Evolutionary conservation across 1,140 invertebrate species (phyloP), one percentile per base, ranked within the genome.

Genomic region (Polyergus mexicanus): DNA sequence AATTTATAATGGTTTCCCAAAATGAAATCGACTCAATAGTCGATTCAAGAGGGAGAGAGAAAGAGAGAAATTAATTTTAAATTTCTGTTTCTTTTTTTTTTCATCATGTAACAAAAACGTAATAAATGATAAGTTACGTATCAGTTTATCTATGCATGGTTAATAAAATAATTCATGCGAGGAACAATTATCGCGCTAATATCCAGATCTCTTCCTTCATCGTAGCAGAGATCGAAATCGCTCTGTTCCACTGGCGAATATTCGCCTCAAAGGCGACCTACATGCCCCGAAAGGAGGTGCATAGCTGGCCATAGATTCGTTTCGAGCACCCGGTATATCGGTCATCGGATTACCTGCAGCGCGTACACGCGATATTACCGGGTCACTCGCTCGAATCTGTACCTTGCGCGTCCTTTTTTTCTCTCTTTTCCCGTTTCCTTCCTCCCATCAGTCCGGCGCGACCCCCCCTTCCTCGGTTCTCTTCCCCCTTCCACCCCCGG

Each of bases 321-420:
- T 74, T 74, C 51, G 78, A 74, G 54, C 68, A 83, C 78, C 78
- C 84, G 71, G 75, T 91, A 87, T 77, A 83, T 91, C 85, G 92
- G 88, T 92, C 89, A 92, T 91, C 81, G 91, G 78, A 85, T 80
- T 51, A 84, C 83, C 86, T 74, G 75, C 84, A 90, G 92, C 86
- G 80, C 88, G 85, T n/a, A n/a, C 60, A 63, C 56, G 84, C 68
- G 60, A 66, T 44, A 69, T 74, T 54, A 56, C 71, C 84, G 88
- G 84, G 88, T 92, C 85, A 74, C 91, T 88, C 87, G 78, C 84
- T 87, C 88, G 86, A 88, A 90, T 88, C 86, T 83, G 86, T 84
- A 66, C 35, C 87, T 62, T 44, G 65, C 69, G 60, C 60, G 75
- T 81, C 54, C 47, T 32, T 44, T 51, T 58, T 63, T 62, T 44